A percentile compares a stretch with the other conserved stretches of the same genome.
Evolutionary conservation across 30 jellyfish, hydroid and myxozoan genomes (phyloP).

Genomic region (Aurelia sp.): DNA sequence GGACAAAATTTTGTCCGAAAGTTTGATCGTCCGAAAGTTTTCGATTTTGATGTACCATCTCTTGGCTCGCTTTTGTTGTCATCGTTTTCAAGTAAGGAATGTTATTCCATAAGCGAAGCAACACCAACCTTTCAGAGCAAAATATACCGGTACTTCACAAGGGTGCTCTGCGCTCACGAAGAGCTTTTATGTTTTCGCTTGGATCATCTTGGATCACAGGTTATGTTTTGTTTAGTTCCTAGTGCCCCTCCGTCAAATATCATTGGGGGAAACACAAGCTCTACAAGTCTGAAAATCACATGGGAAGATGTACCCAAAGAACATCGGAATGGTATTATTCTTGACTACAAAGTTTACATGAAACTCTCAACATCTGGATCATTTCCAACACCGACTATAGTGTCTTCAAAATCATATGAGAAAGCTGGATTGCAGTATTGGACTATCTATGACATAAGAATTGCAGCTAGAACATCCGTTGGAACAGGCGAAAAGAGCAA

Average conservation of each 20-base stretch:
- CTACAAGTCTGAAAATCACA: not conserved
- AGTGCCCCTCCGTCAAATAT: slow-evolving; percentile 13
- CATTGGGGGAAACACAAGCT: slow-evolving; percentile 18
- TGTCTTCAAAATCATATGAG: slow-evolving; percentile 7
- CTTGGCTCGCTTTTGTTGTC: no score
- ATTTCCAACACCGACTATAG: not conserved
- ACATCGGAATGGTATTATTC: slow-evolving; percentile 22
- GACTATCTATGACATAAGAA: slow-evolving; percentile 16
- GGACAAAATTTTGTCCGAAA: no score
- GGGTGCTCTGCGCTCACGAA: no score
- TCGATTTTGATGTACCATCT: no score
- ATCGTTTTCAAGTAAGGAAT: no score
- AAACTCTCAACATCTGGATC: not conserved
- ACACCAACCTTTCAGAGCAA: no score
- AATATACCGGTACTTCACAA: no score
- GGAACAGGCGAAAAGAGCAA: slow-evolving; percentile 20
- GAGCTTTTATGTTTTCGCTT: no score
- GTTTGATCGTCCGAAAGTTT: no score
- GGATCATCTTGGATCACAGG: no score
- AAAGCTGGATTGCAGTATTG: slow-evolving; percentile 14
- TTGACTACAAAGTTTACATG: slow-evolving; percentile 1
- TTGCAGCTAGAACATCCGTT: slow-evolving; percentile 13
- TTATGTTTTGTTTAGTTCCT: slow-evolving; percentile 5
- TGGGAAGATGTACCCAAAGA: slow-evolving; percentile 19
- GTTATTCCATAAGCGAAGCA: no score